Conservation (phyloP, 2,888 invertebrate genomes). For the Acanthosoma haemorrhoidale region DNA sequence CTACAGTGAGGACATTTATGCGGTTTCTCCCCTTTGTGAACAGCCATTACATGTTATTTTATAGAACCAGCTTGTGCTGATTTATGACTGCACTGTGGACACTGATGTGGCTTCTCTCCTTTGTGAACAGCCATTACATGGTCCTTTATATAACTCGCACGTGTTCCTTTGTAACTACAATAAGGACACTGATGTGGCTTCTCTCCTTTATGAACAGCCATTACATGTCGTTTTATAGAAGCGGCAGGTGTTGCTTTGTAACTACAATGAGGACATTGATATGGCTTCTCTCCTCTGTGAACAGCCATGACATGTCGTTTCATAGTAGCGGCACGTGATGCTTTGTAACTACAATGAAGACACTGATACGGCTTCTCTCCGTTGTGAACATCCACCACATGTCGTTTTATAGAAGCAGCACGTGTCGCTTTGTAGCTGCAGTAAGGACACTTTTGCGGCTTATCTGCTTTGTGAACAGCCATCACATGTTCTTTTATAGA, state of each 20-base stretch:
- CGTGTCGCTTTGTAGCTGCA: neutral
- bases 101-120: neutral
- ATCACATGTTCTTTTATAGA: too few species aligned
- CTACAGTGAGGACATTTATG: neutral
- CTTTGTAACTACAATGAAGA: neutral
- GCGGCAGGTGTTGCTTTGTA: neutral
- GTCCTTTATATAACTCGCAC: neutral
- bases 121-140: neutral
- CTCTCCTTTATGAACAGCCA: neutral
- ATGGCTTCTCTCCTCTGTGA: neutral
- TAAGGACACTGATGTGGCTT: slow-evolving; percentile 4
- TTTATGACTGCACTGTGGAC: neutral
- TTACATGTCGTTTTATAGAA: neutral
- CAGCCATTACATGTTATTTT: neutral
- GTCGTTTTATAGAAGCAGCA: neutral
- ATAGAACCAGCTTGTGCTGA: neutral
- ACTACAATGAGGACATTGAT: neutral
- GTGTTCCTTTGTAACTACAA: neutral
- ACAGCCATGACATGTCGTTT: neutral
- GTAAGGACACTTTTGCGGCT: too few species aligned
- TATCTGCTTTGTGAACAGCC: too few species aligned
- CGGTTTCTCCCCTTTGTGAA: neutral
- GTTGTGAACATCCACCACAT: neutral
- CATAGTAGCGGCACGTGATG: neutral
- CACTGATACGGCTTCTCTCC: neutral